These are phyloP conservation scores for Rhimphoctona megacephalus DNA, from an alignment of 2,888 invertebrate genomes.

Conservation along the genomic window DNA sequence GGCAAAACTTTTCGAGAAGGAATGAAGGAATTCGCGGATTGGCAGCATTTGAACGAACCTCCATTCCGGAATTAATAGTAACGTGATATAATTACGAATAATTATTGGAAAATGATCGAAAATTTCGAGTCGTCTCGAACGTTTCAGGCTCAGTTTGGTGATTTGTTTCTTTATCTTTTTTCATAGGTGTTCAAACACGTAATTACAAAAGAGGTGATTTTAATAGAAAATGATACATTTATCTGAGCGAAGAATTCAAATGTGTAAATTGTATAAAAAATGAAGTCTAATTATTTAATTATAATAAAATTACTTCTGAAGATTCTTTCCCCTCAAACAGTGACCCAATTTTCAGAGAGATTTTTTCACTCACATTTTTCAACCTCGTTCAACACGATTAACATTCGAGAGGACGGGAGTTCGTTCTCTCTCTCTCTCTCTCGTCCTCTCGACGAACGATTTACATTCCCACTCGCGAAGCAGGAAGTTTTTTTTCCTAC, in stretches of 20 bases:
- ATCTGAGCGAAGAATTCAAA: not conserved
- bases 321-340: not conserved
- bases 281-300: not conserved
- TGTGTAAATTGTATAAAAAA: not conserved
- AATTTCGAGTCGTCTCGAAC: not conserved
- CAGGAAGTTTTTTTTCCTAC: not conserved
- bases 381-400: constrained; percentile 4
- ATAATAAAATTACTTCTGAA: not conserved
- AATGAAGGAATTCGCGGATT: constrained; percentile 25
- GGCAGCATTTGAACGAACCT: not conserved
- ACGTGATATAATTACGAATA: constrained; percentile 33
- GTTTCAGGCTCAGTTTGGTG: not conserved
- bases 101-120: constrained; percentile 25
- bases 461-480: constrained; percentile 1
- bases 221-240: not conserved
- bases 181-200: not conserved
- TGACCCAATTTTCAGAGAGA: not conserved
- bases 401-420: constrained; percentile 1
- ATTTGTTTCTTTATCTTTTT: not conserved
- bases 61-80: constrained; percentile 21
- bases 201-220: not conserved
- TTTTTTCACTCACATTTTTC: constrained; percentile 1
- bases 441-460: not conserved
- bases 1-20: constrained; percentile 52
- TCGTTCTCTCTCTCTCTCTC: not conserved